phyloP scores from a whole-genome alignment of 2,888 invertebrate species.

The Listrodromus nycthemerus region DNA sequence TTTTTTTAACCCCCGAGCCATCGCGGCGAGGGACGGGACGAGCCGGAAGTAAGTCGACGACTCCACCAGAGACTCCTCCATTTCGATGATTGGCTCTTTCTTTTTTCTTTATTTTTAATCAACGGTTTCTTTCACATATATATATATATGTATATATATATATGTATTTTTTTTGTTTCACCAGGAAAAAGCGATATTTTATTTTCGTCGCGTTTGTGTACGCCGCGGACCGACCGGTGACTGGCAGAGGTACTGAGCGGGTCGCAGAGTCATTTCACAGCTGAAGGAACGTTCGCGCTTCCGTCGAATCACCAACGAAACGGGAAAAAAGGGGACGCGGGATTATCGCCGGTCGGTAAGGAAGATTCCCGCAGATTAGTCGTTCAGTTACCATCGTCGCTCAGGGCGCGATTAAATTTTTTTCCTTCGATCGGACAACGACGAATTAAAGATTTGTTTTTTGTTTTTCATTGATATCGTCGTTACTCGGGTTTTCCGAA shows the following conservation, averaged over 20 bases:
- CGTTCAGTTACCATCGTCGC: too few relatives aligned
- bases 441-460: too few relatives aligned
- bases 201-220: too few relatives aligned
- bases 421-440: too few relatives aligned
- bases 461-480: too few relatives aligned
- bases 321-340: background rate
- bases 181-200: background rate
- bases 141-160: background rate
- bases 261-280: too few relatives aligned
- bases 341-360: slow-evolving; percentile 6
- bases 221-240: too few relatives aligned
- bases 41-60: slow-evolving; percentile 74
- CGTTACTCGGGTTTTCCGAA: too few relatives aligned
- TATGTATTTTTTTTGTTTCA: background rate
- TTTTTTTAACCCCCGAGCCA: slow-evolving; percentile 69
- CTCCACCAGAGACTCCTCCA: slow-evolving; percentile 74
- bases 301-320: background rate
- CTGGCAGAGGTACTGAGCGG: too few relatives aligned
- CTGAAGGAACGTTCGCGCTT: too few relatives aligned
- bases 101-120: background rate
- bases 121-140: too few relatives aligned
- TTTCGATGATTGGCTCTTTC: slow-evolving; percentile 11
- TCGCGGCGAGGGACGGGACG: slow-evolving; percentile 71
- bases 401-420: too few relatives aligned
- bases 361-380: background rate